phyloP scores from a whole-genome alignment of 64 coral and sea anemone genomes.

The Dendronephthya gigantea region DNA sequence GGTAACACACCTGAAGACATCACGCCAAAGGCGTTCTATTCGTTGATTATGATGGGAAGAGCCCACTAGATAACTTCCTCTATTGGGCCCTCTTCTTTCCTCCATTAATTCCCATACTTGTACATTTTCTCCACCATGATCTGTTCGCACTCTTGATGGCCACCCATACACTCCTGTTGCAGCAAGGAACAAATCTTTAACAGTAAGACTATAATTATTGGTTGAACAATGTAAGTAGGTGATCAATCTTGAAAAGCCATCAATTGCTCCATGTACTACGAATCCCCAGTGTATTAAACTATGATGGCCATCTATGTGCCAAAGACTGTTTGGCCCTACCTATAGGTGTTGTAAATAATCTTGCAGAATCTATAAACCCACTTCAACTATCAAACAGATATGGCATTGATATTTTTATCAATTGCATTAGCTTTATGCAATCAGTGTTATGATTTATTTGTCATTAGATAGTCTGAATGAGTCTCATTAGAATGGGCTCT shows the following conservation, averaged over 20 bases:
- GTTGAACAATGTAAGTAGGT: constrained; percentile 40
- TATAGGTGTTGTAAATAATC: constrained; percentile 45
- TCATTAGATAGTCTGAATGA: constrained; percentile 5
- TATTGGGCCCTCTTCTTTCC: background rate
- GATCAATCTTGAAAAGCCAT: constrained; percentile 34
- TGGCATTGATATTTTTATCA: constrained; percentile 68
- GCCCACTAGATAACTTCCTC: constrained; percentile 32
- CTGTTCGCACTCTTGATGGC: constrained; percentile 30
- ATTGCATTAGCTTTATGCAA: no score
- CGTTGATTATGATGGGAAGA: constrained; percentile 50
- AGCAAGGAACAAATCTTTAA: constrained; percentile 27
- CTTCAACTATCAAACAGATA: constrained; percentile 67
- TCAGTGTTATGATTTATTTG: constrained; percentile 47
- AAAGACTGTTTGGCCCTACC: constrained; percentile 46
- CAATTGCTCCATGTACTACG: constrained; percentile 42
- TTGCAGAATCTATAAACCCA: constrained; percentile 48
- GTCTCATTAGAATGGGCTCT: no score
- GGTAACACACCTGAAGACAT: constrained; percentile 42
- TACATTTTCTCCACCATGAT: constrained; percentile 15
- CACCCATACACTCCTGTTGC: constrained; percentile 36
- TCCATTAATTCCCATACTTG: background rate
- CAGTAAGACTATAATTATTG: constrained; percentile 44
- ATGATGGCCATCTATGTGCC: constrained; percentile 37
- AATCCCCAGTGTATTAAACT: constrained; percentile 36
- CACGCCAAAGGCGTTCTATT: constrained; percentile 49